phyloP scores from a whole-genome alignment of 2,797 vertebrate genomes.

The Pelochelys cantorii region DNA sequence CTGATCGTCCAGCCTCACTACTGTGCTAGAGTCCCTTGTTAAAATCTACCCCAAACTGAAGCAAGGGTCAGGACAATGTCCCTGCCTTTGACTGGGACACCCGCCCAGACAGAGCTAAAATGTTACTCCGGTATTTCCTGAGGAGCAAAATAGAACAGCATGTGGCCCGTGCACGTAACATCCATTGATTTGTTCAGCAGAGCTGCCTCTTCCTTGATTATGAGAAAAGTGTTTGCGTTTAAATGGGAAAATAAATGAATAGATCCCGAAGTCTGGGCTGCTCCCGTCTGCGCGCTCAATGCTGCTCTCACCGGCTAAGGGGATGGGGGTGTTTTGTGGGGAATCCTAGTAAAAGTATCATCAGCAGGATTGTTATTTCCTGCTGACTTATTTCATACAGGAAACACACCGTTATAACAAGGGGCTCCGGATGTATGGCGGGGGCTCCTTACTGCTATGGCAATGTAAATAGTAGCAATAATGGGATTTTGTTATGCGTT shows the following conservation, averaged over 20 bases:
- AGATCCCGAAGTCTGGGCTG: too few relatives aligned
- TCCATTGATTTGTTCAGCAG: background rate
- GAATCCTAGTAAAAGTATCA: too few relatives aligned
- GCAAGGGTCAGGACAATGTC: background rate
- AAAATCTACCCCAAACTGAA: background rate
- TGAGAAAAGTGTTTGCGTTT: too few relatives aligned
- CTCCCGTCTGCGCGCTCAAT: too few relatives aligned
- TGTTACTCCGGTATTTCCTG: background rate
- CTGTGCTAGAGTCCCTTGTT: background rate
- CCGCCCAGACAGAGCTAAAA: background rate
- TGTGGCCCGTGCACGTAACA: background rate
- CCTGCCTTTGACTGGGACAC: background rate
- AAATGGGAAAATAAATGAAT: too few relatives aligned
- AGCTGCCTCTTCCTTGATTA: background rate
- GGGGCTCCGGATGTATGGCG: too few relatives aligned
- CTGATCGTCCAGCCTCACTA: background rate
- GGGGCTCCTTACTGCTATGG: background rate
- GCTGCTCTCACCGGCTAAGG: too few relatives aligned
- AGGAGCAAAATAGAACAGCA: background rate
- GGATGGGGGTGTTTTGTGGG: too few relatives aligned
- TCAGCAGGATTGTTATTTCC: too few relatives aligned
- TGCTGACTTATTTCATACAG: too few relatives aligned
- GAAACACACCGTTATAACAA: too few relatives aligned
- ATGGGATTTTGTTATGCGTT: background rate
- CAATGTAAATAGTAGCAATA: background rate